Base-by-base conservation (phyloP, 1,140 invertebrate species). In the Drosophila grimshawi region DNA sequence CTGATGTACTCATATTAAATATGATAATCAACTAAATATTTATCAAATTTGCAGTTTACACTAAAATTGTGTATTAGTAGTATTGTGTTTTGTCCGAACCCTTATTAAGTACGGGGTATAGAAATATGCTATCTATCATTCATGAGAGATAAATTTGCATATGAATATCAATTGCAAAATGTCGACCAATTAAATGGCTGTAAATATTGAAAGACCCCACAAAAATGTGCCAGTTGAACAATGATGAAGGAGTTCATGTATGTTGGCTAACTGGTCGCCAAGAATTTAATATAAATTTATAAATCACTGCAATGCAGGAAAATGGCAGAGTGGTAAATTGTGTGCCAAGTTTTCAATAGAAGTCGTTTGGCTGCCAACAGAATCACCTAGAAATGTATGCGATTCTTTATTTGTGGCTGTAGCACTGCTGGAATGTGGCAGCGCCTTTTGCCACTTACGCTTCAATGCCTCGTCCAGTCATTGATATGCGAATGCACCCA, bases 361-460 rank as follows among this genome's bases (percentile, higher is more conserved):
- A 69, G 33, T 69, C 57, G 59, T 74, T 43, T 37, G 56, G 51
- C 52, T 69, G 66, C 71, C 71, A 68, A 35, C n/a, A 7, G 19
- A 43, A 41, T 27, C 19, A 19, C 19, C 19, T 19, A 19, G 19
- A 19, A 19, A 19, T 19, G 19, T 33, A 43, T 30, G 37, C 43
- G 11, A 46, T 45, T 33, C 39, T 70, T 43, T 35, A 48, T 49
- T 59, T 68, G 63, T 62, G 71, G 46, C 8, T 67, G 30, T 10
- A 10, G 46, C 37, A n/a, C 30, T 57, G 39, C 11, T 59, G 30
- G 33, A 45, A 33, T 83, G 33, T 63, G 66, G 66, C 72, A 80
- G 68, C 69, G 81, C 60, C 77, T 85, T 79, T 80, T 73, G 77
- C 78, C 74, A 81, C 73, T 80, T 66, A 78, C 67, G 46, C 60